These are phyloP conservation scores for Sepiola atlantica DNA, from an alignment of 2,888 invertebrate genomes.

Conservation along the genomic window DNA sequence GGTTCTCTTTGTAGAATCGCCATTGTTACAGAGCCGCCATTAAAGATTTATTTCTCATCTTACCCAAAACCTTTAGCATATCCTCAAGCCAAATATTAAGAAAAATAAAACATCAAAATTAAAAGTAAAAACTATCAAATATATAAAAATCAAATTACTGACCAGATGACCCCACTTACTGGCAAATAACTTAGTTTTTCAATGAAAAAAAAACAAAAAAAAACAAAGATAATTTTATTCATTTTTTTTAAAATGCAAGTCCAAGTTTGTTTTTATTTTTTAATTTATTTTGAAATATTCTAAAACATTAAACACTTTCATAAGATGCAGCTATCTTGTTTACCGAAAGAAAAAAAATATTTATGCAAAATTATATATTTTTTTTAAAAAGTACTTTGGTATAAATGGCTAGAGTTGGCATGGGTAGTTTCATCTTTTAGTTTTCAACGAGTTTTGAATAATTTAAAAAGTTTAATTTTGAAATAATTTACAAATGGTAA, in stretches of 20 bases:
- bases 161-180: conserved; percentile 32
- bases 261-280: background rate
- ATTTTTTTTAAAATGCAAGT: background rate
- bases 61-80: background rate
- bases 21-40: conserved; percentile 8
- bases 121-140: background rate
- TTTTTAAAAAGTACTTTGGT: background rate
- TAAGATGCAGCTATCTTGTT: background rate
- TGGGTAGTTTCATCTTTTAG: background rate
- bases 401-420: background rate
- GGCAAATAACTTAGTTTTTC: background rate
- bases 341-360: background rate
- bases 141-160: conserved; percentile 32
- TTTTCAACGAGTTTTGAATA: background rate
- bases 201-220: background rate
- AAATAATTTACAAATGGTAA: too few species aligned
- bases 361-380: conserved; percentile 32
- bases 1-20: background rate
- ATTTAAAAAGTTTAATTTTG: background rate
- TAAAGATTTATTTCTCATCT: background rate
- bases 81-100: background rate
- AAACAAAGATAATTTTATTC: conserved; percentile 32
- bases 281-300: background rate
- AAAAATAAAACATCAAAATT: background rate
- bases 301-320: background rate